These are phyloP conservation scores for Galerucella calmariensis DNA, from an alignment of 2,888 invertebrate species.

Conservation along the genomic window DNA sequence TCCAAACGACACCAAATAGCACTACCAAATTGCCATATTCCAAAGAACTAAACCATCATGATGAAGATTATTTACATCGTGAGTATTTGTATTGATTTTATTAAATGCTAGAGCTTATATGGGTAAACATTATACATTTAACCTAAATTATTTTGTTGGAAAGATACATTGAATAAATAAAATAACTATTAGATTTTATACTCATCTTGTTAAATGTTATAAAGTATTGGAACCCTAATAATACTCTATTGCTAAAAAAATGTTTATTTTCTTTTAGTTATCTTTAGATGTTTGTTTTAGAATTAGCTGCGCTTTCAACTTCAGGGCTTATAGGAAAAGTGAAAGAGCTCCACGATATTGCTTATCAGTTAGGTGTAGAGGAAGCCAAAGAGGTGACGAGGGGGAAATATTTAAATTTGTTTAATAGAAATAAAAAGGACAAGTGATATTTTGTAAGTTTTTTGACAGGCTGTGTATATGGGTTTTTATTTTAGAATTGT, in stretches of 20 bases:
- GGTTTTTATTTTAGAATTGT: background rate
- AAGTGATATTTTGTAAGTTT: constrained; percentile 15
- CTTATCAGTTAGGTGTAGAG: constrained; percentile 93
- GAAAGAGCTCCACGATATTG: constrained; percentile 91
- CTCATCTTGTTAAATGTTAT: too few relatives aligned
- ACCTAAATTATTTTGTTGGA: too few relatives aligned
- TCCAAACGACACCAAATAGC: constrained; percentile 66
- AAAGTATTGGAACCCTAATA: background rate
- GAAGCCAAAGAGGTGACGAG: constrained; percentile 97
- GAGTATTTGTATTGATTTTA: constrained; percentile 63
- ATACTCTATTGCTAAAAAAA: background rate
- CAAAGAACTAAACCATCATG: constrained; percentile 76
- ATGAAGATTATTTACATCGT: constrained; percentile 83
- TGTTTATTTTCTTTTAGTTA: background rate
- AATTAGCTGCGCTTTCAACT: constrained; percentile 79
- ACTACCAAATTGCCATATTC: constrained; percentile 76
- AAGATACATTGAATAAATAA: too few relatives aligned
- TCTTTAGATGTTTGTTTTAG: constrained; percentile 63
- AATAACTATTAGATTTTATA: too few relatives aligned
- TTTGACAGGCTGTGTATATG: constrained; percentile 5
- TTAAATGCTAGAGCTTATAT: too few relatives aligned
- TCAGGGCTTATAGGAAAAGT: constrained; percentile 92
- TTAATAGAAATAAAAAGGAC: constrained; percentile 60
- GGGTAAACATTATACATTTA: too few relatives aligned
- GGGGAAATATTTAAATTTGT: constrained; percentile 93